A percentile compares a stretch with the other conserved stretches of the same genome.
These are phyloP conservation scores for Xyrichtys novacula DNA, from an alignment of 2,797 vertebrate genomes.

Conservation along the genomic window DNA sequence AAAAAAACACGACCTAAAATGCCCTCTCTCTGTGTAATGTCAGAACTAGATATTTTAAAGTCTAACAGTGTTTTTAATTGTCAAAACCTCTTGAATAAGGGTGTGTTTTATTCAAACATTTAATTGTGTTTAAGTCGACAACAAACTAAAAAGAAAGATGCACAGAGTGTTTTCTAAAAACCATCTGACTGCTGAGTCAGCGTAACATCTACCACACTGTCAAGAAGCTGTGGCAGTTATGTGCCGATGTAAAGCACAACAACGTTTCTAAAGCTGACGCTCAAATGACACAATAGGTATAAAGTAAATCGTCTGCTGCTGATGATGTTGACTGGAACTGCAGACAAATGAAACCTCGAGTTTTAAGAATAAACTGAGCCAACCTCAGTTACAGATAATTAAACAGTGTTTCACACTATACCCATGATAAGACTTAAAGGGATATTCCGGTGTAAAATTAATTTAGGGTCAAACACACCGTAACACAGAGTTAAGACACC, in stretches of 20 bases:
- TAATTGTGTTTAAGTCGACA: slow-evolving; percentile 28
- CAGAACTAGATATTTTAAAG: slow-evolving; percentile 1
- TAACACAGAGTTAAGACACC: too few relatives aligned
- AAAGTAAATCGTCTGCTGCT: slow-evolving; percentile 32
- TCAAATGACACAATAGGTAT: slow-evolving; percentile 55
- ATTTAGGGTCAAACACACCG: too few relatives aligned
- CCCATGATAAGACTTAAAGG: too few relatives aligned
- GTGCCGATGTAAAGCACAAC: slow-evolving; percentile 31
- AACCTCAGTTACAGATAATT: not conserved
- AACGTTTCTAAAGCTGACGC: slow-evolving; percentile 38
- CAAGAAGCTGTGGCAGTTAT: slow-evolving; percentile 35
- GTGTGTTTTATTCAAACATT: slow-evolving; percentile 31
- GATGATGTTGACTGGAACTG: slow-evolving; percentile 15
- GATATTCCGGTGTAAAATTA: too few relatives aligned
- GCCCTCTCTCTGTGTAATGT: slow-evolving; percentile 11
- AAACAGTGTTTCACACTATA: not conserved
- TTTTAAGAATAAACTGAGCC: not conserved
- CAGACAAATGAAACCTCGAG: not conserved
- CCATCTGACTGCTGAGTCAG: slow-evolving; percentile 21
- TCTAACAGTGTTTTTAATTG: slow-evolving; percentile 13
- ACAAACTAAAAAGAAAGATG: slow-evolving; percentile 31
- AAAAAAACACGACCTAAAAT: not conserved
- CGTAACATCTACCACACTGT: slow-evolving; percentile 19
- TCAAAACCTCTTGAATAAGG: slow-evolving; percentile 41
- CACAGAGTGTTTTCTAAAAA: slow-evolving; percentile 29